Evolutionary conservation across 2,888 invertebrate species (phyloP), one percentile per base, ranked within the genome.

Genomic region (Agrotis puta): DNA sequence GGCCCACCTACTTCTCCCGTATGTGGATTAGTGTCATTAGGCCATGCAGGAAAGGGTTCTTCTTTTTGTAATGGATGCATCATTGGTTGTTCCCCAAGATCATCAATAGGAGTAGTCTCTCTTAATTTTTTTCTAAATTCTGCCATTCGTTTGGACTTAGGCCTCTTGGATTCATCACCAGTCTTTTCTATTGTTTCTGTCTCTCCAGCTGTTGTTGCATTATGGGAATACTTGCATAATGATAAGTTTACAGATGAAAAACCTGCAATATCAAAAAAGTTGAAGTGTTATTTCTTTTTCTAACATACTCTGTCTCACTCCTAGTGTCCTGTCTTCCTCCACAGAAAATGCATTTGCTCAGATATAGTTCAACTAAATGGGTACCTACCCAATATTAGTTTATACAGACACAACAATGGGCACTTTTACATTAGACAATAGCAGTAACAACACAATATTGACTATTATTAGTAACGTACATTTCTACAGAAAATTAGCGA

Each of bases 1-100:
- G 99, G 99, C 0, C 99, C 99, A 50, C 99, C 99, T 70, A 98
- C 95, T 97, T 99, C 99, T 16, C 99, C 99, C 9, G 99, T 99
- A 71, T 97, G 89, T 7, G 99, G 99, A 94, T 99, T 99, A 2
- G 97, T 97, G 88, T 98, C 97, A 89, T 99, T 97, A 18, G 99
- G 99, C 97, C 98, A 99, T 3, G 98, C 97, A 85, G 97, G 97
- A 39, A 99, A 93, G 0, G 99, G 98, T 87, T 99, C 98, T 87
- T 98, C 97, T 91, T 98, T 98, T 89, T 97, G 97, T 98, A 98
- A 56, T 2, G 83, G 76, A 92, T 98, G 98, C 81, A 97, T 96
- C 13, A 97, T 96, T 51, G 97, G 96, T 73, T 98, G 96, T 88
- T 98, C 98, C 78, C 98, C 98, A 77, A 99, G 94, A 93, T 98